Conservation (phyloP, 2,888 invertebrate genomes). For the Tetragonisca angustula region DNA sequence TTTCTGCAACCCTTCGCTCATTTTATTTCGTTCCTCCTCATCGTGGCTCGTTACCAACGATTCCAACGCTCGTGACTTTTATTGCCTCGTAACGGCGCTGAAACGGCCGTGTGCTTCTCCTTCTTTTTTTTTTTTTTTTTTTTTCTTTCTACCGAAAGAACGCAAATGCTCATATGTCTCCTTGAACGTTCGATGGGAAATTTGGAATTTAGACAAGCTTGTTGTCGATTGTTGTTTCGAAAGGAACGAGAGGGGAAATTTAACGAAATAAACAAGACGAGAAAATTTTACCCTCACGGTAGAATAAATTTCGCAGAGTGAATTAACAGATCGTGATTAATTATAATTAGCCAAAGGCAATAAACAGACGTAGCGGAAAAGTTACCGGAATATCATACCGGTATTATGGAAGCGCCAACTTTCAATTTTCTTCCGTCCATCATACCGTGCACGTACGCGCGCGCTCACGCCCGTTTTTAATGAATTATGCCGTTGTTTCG, state of each 20-base stretch:
- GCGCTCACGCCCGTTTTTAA: not conserved
- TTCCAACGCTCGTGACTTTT: constrained; percentile 1
- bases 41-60: not conserved
- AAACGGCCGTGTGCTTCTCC: too few relatives aligned
- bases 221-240: too few relatives aligned
- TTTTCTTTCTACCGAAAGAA: not conserved
- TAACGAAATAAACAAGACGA: too few relatives aligned
- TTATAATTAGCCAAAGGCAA: not conserved
- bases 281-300: too few relatives aligned
- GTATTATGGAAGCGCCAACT: not conserved
- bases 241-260: too few relatives aligned
- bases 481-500: not conserved
- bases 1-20: not conserved
- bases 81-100: not conserved
- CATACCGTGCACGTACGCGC: not conserved
- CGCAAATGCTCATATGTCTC: not conserved
- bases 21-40: not conserved
- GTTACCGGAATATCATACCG: not conserved
- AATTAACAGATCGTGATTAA: not conserved
- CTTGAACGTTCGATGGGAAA: not conserved
- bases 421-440: not conserved
- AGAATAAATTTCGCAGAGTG: too few relatives aligned
- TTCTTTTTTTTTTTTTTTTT: not conserved
- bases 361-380: not conserved
- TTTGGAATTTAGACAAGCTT: too few relatives aligned